Conservation (phyloP, 2,113 vertebrate genomes). For the Turdus rufiventris region DNA sequence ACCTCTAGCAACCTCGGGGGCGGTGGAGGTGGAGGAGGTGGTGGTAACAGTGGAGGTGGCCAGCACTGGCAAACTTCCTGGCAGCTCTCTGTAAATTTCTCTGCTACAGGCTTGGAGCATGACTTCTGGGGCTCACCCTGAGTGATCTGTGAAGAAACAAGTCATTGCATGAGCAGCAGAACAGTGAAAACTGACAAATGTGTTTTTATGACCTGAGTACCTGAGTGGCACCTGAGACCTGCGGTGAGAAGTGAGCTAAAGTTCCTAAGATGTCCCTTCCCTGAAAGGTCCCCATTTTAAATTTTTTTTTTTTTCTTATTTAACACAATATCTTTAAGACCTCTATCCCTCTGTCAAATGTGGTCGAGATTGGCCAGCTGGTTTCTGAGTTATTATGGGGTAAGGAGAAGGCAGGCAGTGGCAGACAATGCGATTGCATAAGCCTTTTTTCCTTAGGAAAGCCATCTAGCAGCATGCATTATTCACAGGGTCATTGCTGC, state of each 20-base stretch:
- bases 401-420: background rate
- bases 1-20: constrained; percentile 84
- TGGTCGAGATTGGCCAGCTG: background rate
- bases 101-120: constrained; percentile 83
- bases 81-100: constrained; percentile 85
- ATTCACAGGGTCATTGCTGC: constrained; percentile 26
- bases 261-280: background rate
- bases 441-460: constrained; percentile 46
- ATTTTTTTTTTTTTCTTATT: background rate
- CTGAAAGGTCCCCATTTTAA: rapidly evolving
- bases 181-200: background rate
- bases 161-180: constrained; percentile 1
- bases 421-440: constrained; percentile 17
- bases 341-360: background rate
- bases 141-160: constrained; percentile 75
- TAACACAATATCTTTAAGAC: background rate
- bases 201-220: background rate
- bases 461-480: constrained; percentile 51
- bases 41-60: constrained; percentile 87
- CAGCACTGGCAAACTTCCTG: constrained; percentile 90
- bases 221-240: background rate
- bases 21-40: constrained; percentile 88
- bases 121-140: constrained; percentile 91
- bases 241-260: background rate
- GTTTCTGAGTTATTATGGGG: background rate